Evolutionary conservation across 2,888 invertebrate species (phyloP).

Genomic region (Schizotus pectinicornis): DNA sequence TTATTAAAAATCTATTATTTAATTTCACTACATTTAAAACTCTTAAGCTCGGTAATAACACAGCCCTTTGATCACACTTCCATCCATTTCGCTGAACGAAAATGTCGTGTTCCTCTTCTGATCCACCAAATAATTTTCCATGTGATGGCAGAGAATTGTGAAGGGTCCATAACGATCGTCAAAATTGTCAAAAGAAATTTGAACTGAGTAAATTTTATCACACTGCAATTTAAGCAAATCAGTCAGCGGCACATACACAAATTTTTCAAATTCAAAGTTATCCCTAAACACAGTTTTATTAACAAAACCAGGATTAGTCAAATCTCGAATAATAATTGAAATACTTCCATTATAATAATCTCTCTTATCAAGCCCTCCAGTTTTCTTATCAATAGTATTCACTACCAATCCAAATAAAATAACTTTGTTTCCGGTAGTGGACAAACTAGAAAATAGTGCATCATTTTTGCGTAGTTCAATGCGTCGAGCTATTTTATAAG

Average conservation of each 20-base stretch:
- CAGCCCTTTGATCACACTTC: constrained; percentile 48
- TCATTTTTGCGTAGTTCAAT: constrained; percentile 33
- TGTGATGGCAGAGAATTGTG: constrained; percentile 45
- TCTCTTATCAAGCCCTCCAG: background rate
- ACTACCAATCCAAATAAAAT: constrained; percentile 43
- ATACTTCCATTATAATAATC: constrained; percentile 3
- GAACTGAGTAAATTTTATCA: constrained; percentile 43
- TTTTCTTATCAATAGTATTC: constrained; percentile 28
- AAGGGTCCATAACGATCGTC: constrained; percentile 26
- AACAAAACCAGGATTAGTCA: constrained; percentile 11
- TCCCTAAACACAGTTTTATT: constrained; percentile 34
- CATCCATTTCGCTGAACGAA: constrained; percentile 47
- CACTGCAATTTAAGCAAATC: constrained; percentile 42
- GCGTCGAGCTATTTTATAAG: constrained; percentile 43
- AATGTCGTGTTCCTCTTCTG: constrained; percentile 35
- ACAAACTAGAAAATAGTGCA: constrained; percentile 36
- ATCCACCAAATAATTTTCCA: constrained; percentile 41
- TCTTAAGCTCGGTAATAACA: constrained; percentile 45
- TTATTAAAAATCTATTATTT: too few relatives aligned
- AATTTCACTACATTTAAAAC: background rate
- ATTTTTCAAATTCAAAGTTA: constrained; percentile 36
- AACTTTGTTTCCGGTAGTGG: constrained; percentile 34
- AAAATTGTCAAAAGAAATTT: constrained; percentile 44
- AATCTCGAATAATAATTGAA: constrained; percentile 15
- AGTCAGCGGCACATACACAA: constrained; percentile 39